Conservation (phyloP, 2,113 vertebrate species). For the Maccullochella peelii region DNA sequence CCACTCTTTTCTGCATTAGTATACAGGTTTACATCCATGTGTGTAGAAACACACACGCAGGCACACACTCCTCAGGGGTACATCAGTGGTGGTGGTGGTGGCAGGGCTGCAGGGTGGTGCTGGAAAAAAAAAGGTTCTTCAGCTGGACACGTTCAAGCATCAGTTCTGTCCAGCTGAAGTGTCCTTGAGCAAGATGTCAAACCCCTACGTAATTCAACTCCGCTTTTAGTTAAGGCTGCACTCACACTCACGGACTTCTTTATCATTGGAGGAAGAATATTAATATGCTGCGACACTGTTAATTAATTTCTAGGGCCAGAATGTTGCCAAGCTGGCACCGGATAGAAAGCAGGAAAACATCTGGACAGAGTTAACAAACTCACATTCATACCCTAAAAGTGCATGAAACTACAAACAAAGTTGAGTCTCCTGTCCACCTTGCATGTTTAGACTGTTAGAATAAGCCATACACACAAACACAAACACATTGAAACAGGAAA, state of each 20-base stretch:
- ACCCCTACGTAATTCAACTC: not conserved
- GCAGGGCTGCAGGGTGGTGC: not conserved
- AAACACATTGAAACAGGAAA: not conserved
- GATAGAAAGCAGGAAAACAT: slow-evolving; percentile 9
- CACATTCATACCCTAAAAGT: not conserved
- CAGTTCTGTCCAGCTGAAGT: slow-evolving; percentile 22
- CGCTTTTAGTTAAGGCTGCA: not conserved
- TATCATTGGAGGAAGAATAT: not conserved
- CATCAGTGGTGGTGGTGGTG: not conserved
- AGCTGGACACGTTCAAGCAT: not conserved
- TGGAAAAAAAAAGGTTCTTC: not conserved
- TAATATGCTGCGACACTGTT: not conserved
- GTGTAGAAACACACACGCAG: slow-evolving; percentile 13
- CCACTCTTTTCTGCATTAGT: slow-evolving; percentile 51
- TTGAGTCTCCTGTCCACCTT: not conserved
- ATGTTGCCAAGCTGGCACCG: not conserved
- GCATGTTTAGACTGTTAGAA: not conserved
- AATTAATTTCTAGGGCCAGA: not conserved
- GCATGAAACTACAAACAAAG: not conserved
- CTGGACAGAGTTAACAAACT: not conserved
- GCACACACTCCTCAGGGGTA: not conserved
- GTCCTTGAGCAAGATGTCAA: not conserved
- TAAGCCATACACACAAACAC: not conserved
- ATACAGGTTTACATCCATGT: slow-evolving; percentile 27
- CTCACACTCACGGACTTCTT: not conserved